Evolutionary conservation across 2,888 invertebrate species (phyloP).

Genomic region (Pseudococcus viburni): DNA sequence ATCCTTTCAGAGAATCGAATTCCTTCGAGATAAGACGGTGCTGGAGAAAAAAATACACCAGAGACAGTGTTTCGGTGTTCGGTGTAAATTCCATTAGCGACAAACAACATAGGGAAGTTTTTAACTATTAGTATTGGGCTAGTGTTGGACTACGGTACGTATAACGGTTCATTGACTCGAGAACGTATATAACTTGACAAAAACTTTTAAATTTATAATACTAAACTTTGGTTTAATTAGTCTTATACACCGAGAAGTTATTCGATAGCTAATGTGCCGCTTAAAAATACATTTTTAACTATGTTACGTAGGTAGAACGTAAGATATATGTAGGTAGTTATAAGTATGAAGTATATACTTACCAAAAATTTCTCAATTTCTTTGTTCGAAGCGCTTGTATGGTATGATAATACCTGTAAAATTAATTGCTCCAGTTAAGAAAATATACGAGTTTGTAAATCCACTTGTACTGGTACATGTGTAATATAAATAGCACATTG

Average conservation of each 20-base stretch:
- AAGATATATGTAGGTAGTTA: neutral
- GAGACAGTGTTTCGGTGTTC: neutral
- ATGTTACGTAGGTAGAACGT: neutral
- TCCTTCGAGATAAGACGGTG: neutral
- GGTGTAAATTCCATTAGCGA: conserved; percentile 22
- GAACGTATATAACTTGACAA: neutral
- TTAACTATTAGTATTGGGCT: neutral
- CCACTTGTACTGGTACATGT: neutral
- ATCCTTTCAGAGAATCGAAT: neutral
- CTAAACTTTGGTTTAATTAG: conserved; percentile 22
- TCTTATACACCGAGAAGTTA: neutral
- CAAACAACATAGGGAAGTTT: conserved; percentile 22
- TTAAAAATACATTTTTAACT: conserved; percentile 21
- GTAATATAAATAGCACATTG: neutral
- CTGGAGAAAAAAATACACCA: neutral
- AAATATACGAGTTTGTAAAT: neutral
- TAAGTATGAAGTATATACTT: conserved; percentile 67
- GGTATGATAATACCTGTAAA: conserved; percentile 73
- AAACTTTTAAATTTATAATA: conserved; percentile 27
- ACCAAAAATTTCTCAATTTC: conserved; percentile 73
- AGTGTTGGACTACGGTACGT: neutral
- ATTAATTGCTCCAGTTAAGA: neutral
- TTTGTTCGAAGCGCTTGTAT: conserved; percentile 72
- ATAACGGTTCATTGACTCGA: conserved; percentile 20
- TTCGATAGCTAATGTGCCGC: neutral